Base-by-base conservation (phyloP, 2,797 vertebrate species). In the Chanos chanos region DNA sequence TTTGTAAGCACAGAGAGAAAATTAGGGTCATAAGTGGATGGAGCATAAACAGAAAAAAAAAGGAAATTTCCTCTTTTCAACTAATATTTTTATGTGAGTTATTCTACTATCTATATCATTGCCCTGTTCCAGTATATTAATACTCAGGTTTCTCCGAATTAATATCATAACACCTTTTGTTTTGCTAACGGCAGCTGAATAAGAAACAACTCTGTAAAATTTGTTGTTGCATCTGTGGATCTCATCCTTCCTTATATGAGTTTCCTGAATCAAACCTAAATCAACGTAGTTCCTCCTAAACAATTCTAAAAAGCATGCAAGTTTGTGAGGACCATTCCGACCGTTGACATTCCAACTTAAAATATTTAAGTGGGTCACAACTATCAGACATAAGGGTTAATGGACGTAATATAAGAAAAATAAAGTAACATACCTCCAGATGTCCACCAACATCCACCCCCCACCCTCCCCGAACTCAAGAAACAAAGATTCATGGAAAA, bases 41-140 rank as follows among this genome's bases (percentile, higher is more conserved):
- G 27, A 2, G 8, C 28, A 52, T 43, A 62, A 3, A 50, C 48
- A 1, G 27, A 52, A 10, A 61, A 4, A 54, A n/a, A 63, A 44
- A 2, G 3, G 48, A 1, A 54, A 4, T 6, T 34, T 54, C n/a
- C 16, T 48, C 28, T 37, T 16, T 43, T 27, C 21, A 1, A 30
- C 3, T 4, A 54, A 2, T 18, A 24, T 13, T 19, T 54, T 34
- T 4, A 18, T 3, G 18, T 31, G 12, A 16, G 19, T 22, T 25
- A 34, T 18, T 34, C 48, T 62, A 4, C 27, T 25, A 5, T 41
- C 24, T 39, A 22, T 13, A 28, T 61, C 45, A 8, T 9, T 7
- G 12, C 8, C 34, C 12, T 30, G 8, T 10, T 40, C 57, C 2
- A 49, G 10, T 13, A 50, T 40, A 28, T 12, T 9, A 9, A 49